Evolutionary conservation across 1,140 invertebrate species (phyloP).

Genomic region (Tetragnatha versicolor): DNA sequence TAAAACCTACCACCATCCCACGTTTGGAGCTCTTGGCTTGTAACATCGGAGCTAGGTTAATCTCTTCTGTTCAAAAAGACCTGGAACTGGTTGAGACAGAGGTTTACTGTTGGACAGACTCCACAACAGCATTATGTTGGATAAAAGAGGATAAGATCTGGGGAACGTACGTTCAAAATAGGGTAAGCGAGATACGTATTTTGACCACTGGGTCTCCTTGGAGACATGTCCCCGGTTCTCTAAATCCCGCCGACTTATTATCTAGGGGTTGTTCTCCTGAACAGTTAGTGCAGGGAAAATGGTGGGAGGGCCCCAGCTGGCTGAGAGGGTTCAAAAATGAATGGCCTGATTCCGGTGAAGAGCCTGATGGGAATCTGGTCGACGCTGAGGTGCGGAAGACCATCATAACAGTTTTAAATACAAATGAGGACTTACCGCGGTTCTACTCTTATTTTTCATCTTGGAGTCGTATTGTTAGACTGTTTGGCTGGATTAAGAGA

Average conservation of each 20-base stretch:
- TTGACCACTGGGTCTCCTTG: too few species aligned
- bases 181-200: too few species aligned
- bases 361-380: background rate
- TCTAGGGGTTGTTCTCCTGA: background rate
- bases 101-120: too few species aligned
- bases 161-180: too few species aligned
- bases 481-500: background rate
- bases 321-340: background rate
- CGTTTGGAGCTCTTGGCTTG: too few species aligned
- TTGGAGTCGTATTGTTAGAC: background rate
- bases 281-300: background rate
- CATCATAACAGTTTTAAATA: background rate
- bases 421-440: background rate
- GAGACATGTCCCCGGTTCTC: background rate
- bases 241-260: background rate
- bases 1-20: too few species aligned
- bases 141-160: too few species aligned
- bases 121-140: background rate
- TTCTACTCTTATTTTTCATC: background rate
- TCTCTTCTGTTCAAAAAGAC: background rate
- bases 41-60: background rate
- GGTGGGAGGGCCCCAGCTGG: background rate
- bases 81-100: too few species aligned
- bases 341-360: background rate
- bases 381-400: background rate